phyloP scores from a whole-genome alignment of 2,888 invertebrate genomes.

The Loripinus fragilis region DNA sequence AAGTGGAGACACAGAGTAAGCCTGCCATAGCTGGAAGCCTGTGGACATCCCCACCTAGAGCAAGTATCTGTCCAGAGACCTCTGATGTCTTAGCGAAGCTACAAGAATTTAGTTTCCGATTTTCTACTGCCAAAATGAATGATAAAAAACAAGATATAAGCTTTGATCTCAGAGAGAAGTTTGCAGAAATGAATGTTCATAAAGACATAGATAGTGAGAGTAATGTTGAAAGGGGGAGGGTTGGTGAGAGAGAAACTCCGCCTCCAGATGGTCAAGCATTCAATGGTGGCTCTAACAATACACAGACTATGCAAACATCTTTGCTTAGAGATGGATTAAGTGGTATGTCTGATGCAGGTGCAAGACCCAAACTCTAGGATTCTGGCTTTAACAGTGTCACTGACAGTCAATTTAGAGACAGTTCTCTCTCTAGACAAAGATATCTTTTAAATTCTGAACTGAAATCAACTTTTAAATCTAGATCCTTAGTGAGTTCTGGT shows the following conservation, averaged over 20 bases:
- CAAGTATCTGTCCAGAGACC: constrained; percentile 34
- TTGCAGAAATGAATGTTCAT: constrained; percentile 12
- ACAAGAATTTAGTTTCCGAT: constrained; percentile 45
- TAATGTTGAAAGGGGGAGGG: not conserved
- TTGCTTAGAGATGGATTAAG: not conserved
- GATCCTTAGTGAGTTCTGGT: not conserved
- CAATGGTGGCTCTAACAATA: not conserved
- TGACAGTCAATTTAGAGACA: not conserved
- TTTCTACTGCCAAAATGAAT: constrained; percentile 15
- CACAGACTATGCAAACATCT: not conserved
- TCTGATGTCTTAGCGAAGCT: constrained; percentile 45
- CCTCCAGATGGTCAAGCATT: constrained; percentile 31
- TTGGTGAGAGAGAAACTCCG: constrained; percentile 23
- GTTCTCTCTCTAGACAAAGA: not conserved
- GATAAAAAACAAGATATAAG: constrained; percentile 11
- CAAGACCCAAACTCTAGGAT: constrained; percentile 6
- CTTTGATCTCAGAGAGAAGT: constrained; percentile 26
- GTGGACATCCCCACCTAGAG: constrained; percentile 53
- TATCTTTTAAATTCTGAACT: constrained; percentile 3
- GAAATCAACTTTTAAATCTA: not conserved
- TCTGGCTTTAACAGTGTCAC: constrained; percentile 10
- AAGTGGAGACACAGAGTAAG: not conserved
- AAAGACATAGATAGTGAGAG: not conserved
- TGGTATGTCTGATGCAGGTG: not conserved
- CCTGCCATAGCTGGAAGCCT: constrained; percentile 7